Evolutionary conservation across 1,140 invertebrate genomes (phyloP).

Genomic region (Macrobrachium rosenbergii): DNA sequence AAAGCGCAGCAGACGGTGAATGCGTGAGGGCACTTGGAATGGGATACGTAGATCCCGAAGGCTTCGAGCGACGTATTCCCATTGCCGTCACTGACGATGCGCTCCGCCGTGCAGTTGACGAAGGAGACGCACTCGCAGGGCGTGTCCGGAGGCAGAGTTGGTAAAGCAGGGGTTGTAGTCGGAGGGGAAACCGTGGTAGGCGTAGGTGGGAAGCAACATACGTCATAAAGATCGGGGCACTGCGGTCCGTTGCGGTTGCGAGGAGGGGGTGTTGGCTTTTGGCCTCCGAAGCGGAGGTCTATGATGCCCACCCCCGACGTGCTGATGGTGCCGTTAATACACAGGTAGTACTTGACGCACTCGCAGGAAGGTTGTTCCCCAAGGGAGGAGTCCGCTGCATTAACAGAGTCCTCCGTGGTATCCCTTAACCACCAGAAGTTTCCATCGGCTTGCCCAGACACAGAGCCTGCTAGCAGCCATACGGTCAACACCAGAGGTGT

Average conservation of each 20-base stretch:
- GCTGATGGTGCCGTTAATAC: conserved; percentile 77
- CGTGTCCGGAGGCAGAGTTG: conserved; percentile 36
- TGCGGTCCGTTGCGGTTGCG: conserved; percentile 32
- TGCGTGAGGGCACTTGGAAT: conserved; percentile 34
- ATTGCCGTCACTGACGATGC: conserved; percentile 18
- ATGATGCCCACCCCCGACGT: conserved; percentile 81
- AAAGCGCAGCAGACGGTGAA: conserved; percentile 32
- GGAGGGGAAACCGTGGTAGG: not conserved
- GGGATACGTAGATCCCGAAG: conserved; percentile 18
- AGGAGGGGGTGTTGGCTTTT: not conserved
- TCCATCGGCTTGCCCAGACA: not conserved
- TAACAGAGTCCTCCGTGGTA: not conserved
- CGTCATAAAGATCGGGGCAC: conserved; percentile 20
- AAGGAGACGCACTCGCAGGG: conserved; percentile 60
- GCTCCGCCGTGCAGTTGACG: conserved; percentile 29
- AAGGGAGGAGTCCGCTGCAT: not conserved
- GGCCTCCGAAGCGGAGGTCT: conserved; percentile 77
- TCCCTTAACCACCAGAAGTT: not conserved
- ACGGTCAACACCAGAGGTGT: not conserved
- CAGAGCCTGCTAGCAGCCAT: not conserved
- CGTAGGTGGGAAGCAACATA: conserved; percentile 33
- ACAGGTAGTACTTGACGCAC: conserved; percentile 77
- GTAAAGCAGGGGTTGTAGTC: not conserved
- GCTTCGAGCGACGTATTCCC: conserved; percentile 28
- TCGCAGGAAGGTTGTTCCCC: conserved; percentile 39